Base-by-base conservation (phyloP, 2,888 invertebrate species). In the Phrixothrix hirtus region DNA sequence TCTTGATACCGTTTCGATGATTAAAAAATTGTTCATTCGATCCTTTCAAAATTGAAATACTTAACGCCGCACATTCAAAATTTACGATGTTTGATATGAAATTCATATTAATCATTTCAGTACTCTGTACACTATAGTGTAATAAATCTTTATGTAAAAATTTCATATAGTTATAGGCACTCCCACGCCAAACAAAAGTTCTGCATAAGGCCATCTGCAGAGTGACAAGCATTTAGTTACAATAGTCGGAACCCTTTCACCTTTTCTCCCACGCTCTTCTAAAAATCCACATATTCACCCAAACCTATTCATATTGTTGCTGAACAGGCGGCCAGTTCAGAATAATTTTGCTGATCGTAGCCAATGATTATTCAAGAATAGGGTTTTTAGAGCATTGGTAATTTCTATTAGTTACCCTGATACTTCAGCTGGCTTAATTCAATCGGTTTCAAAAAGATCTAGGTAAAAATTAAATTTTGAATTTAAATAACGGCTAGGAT, bases 121-220 rank as follows among this genome's bases (percentile, higher is more conserved):
- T n/a, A n/a, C n/a, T n/a, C n/a, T n/a, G n/a, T n/a, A n/a, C n/a
- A n/a, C n/a, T n/a, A n/a, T n/a, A n/a, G n/a, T n/a, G n/a, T n/a
- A n/a, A n/a, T n/a, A n/a, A n/a, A n/a, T n/a, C n/a, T n/a, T n/a
- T n/a, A n/a, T n/a, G n/a, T n/a, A n/a, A n/a, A n/a, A n/a, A n/a
- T 21, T 21, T 21, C 21, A 21, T 21, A 21, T 5, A 21, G 7
- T 21, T 21, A 21, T 21, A 21, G 7, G 21, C 21, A 41, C 51
- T 56, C 56, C 56, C 56, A 56, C 56, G 56, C 52, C 29, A 29
- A 29, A 57, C 57, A 57, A 57, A 50, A 31, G 53, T 37, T 52
- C 32, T 41, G 32, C 48, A 42, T 31, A 48, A 31, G 53, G 36
- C 49, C 57, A 57, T 57, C 57, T 57, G 57, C 54, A 46, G 43